Evolutionary conservation across 2,113 vertebrate species (phyloP).

Genomic region (Nannobrachium achirus): DNA sequence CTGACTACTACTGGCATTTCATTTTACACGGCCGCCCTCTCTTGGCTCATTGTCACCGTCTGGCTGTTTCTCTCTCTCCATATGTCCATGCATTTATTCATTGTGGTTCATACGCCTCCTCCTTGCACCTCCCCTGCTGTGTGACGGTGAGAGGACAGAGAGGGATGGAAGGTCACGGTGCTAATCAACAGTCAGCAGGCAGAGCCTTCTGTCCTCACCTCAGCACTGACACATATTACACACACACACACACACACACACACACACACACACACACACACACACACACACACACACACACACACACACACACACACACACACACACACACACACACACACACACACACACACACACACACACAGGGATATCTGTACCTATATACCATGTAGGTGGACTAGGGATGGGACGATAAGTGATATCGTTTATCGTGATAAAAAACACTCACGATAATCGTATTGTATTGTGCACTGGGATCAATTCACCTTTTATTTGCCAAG

Average conservation of each 20-base stretch:
- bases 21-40: neutral
- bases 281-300: neutral
- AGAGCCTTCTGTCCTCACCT: neutral
- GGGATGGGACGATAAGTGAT: no score
- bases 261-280: neutral
- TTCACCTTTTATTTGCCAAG: no score
- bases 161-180: neutral
- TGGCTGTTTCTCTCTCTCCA: neutral
- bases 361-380: no score
- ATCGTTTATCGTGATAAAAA: no score
- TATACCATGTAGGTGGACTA: no score
- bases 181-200: conserved; percentile 3
- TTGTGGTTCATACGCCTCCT: neutral
- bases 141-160: neutral
- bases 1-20: no score
- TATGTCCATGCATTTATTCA: conserved; percentile 21
- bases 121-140: neutral
- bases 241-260: neutral
- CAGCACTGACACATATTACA: neutral
- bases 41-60: neutral
- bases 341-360: no score
- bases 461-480: no score
- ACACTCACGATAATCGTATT: no score
- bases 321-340: conserved; percentile 1
- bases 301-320: neutral